Base-by-base conservation (phyloP, 2,113 vertebrate species). In the Ptilonorhynchus violaceus region DNA sequence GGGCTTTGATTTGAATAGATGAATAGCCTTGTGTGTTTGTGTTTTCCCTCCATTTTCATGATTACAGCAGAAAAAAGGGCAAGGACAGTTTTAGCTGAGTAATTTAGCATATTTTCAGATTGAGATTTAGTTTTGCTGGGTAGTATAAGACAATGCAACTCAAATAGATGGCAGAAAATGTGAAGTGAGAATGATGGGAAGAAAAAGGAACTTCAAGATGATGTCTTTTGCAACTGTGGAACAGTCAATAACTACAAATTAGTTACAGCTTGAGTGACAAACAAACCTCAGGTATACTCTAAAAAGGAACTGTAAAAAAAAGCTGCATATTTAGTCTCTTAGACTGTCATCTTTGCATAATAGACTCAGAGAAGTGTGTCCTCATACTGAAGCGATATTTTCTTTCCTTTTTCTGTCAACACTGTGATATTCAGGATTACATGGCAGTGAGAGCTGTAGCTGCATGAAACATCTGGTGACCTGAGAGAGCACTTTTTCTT, bases 1-100 rank as follows among this genome's bases (percentile, higher is more conserved):
- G 31, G 28, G 6, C 14, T 91, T 84, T 90, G 52, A 78, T 89
- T 89, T 84, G 64, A 77, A 70, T 63, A 83, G 68, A 70, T 66
- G 24, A 77, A 63, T 83, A 77, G 19, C 19, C 75, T 14, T n/a
- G 8, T 25, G 44, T 75, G 58, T 56, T 88, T 81, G 44, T 62
- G 18, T 59, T 93, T 94, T 84, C 27, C 56, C 37, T 83, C 75
- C 9, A 27, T 94, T 96, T 93, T 86, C 39, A 44, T 85, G 63
- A 81, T 84, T 74, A 19, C 17, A 88, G 47, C 37, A 81, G 59
- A 44, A 78, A 85, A 75, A 87, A 77, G 35, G 24, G 17, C 28
- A 74, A 66, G 64, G 59, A 21, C 19, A 83, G 35, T 82, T 87
- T 85, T 69, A 66, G 7, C 21, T 50, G 49, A 52, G 74, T 76